A percentile compares a stretch with the other conserved stretches of the same genome.
phyloP scores from a whole-genome alignment of 2,888 invertebrate genomes.

The Tineola bisselliella region DNA sequence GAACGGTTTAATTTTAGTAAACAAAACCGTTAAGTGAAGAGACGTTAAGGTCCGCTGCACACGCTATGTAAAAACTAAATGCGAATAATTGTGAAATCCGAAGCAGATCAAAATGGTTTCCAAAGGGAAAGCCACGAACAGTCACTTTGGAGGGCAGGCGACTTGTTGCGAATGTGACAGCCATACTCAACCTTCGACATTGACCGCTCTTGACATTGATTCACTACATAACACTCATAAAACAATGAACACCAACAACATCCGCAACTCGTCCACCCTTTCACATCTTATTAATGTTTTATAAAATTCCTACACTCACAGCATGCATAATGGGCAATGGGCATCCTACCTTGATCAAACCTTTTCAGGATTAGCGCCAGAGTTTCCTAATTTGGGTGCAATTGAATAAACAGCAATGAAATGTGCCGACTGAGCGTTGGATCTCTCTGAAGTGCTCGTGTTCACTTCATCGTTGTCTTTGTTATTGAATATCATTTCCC shows the following conservation, averaged over 20 bases:
- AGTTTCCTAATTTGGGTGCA: background rate
- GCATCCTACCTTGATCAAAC: too few species aligned
- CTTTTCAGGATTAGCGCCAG: background rate
- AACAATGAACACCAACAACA: too few species aligned
- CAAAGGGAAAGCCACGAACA: background rate
- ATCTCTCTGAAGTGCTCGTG: background rate
- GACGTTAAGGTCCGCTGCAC: background rate
- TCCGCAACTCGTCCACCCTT: too few species aligned
- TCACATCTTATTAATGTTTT: too few species aligned
- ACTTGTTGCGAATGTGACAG: background rate
- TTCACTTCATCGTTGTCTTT: conserved; percentile 23
- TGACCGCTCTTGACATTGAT: too few species aligned
- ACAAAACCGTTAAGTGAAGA: too few species aligned
- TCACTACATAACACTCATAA: too few species aligned
- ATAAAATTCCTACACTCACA: too few species aligned
- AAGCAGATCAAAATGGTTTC: background rate
- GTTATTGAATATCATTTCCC: conserved; percentile 39
- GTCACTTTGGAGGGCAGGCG: background rate
- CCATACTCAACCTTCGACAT: background rate
- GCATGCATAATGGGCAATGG: too few species aligned
- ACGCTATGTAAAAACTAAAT: background rate
- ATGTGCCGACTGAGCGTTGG: background rate
- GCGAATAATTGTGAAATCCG: background rate
- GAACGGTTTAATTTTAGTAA: too few species aligned
- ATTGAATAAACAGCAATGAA: background rate